Evolutionary conservation across 2,888 invertebrate genomes (phyloP).

Genomic region (Fragum whitleyi): DNA sequence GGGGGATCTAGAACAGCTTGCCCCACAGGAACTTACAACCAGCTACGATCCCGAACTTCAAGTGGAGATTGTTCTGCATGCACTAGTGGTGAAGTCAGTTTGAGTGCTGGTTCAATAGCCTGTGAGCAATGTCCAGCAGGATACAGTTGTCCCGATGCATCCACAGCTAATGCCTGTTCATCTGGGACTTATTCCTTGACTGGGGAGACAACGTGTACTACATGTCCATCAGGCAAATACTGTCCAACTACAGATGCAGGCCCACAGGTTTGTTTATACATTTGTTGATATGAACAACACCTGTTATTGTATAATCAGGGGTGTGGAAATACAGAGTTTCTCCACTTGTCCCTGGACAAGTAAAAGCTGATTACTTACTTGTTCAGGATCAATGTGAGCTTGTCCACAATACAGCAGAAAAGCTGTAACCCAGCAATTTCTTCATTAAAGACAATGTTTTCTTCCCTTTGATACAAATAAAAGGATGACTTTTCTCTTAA

Average conservation of each 20-base stretch:
- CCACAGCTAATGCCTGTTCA: slow-evolving; percentile 68
- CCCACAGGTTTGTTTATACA: slow-evolving; percentile 61
- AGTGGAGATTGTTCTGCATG: slow-evolving; percentile 66
- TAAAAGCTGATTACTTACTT: too few species aligned
- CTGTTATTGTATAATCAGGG: too few species aligned
- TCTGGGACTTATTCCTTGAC: slow-evolving; percentile 73
- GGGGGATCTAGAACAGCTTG: slow-evolving; percentile 57
- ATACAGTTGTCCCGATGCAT: slow-evolving; percentile 67
- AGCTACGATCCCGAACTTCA: slow-evolving; percentile 47
- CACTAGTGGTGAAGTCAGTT: slow-evolving; percentile 65
- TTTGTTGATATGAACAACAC: too few species aligned
- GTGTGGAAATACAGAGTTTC: too few species aligned
- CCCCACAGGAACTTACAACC: slow-evolving; percentile 69
- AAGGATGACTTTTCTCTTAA: too few species aligned
- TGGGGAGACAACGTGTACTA: slow-evolving; percentile 72
- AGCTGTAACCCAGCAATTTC: too few species aligned
- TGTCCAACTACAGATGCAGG: slow-evolving; percentile 68
- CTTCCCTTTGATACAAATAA: too few species aligned
- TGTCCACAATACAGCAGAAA: too few species aligned
- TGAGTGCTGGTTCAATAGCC: slow-evolving; percentile 60
- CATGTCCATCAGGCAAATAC: slow-evolving; percentile 78
- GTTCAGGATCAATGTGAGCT: too few species aligned
- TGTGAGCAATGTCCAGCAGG: slow-evolving; percentile 81
- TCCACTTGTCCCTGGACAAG: too few species aligned
- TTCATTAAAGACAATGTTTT: too few species aligned